Evolutionary conservation across 2,113 vertebrate species (phyloP).

Genomic region (Clarias macrocephalus): DNA sequence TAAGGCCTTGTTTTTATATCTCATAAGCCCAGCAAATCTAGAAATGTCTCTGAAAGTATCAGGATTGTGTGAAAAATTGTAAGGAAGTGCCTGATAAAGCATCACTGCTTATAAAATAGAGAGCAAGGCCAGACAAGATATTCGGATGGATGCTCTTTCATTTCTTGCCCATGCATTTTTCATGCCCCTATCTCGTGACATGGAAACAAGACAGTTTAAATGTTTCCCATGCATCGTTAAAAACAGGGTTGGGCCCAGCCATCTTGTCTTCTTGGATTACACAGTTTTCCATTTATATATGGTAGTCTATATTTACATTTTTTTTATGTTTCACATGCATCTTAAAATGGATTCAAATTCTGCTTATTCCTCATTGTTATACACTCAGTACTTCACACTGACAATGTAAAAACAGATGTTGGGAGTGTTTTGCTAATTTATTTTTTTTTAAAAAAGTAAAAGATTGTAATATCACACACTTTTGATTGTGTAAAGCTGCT

Average conservation of each 20-base stretch:
- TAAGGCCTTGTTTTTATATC: not conserved
- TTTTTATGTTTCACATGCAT: no score
- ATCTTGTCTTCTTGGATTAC: not conserved
- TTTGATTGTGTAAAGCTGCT: no score
- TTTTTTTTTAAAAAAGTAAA: no score
- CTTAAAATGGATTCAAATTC: no score
- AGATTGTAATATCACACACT: no score
- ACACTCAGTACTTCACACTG: no score
- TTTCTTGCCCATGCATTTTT: not conserved
- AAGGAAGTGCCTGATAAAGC: not conserved
- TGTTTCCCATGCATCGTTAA: not conserved
- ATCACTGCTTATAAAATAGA: not conserved
- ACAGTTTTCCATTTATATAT: no score
- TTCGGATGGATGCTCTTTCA: not conserved
- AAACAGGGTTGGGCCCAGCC: not conserved
- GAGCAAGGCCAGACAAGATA: not conserved
- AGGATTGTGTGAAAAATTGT: not conserved
- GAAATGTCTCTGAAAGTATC: not conserved
- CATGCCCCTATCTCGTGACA: not conserved
- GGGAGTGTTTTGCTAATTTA: no score
- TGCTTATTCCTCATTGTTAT: no score
- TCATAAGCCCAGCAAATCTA: not conserved
- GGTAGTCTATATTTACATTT: no score
- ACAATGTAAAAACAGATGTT: no score
- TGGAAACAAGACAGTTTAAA: not conserved